Base-by-base conservation (phyloP, 2,888 invertebrate species). In the Thera obeliscata region DNA sequence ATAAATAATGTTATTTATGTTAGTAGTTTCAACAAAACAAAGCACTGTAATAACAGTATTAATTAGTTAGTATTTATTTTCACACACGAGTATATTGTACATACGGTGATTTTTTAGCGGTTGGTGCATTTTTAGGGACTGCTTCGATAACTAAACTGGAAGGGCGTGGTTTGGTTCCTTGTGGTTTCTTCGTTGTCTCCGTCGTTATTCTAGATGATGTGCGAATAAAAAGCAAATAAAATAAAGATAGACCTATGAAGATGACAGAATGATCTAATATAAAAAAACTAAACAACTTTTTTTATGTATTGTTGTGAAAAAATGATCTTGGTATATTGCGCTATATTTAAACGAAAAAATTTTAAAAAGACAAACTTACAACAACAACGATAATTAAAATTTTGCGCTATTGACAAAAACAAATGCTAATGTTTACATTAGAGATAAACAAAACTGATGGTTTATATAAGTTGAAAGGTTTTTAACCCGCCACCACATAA, bases 91-190 rank as follows among this genome's bases (percentile, higher is more conserved):
- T 65, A n/a, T 22, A 56, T 46, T 49, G 80, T 88, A 88, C 88
- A 86, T 89, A 89, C 88, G 86, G 84, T 73, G 82, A 76, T 80
- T 80, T 87, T 84, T 87, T 90, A 85, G 81, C 78, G 82, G 76
- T 82, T 78, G 81, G 76, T 69, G 81, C 78, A 73, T 78, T 82
- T 85, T 87, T 91, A 84, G 76, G 74, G 66, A 83, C 84, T 65
- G 80, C 82, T 65, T 85, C 85, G 67, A 75, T 62, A 48, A 69
- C 60, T 61, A 75, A 68, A 63, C 82, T 84, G 73, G 83, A 75
- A 56, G 79, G 72, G 71, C 83, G 81, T 54, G 81, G 75, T 79
- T 85, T 87, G 75, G 73, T 80, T 76, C 77, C 77, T 66, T 78
- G 80, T 43, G 81, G 74, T 77, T 81, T 89, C 86, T 85, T 90